Conservation (phyloP, 2,797 vertebrate genomes). For the Lepilemur septentrionalis region DNA sequence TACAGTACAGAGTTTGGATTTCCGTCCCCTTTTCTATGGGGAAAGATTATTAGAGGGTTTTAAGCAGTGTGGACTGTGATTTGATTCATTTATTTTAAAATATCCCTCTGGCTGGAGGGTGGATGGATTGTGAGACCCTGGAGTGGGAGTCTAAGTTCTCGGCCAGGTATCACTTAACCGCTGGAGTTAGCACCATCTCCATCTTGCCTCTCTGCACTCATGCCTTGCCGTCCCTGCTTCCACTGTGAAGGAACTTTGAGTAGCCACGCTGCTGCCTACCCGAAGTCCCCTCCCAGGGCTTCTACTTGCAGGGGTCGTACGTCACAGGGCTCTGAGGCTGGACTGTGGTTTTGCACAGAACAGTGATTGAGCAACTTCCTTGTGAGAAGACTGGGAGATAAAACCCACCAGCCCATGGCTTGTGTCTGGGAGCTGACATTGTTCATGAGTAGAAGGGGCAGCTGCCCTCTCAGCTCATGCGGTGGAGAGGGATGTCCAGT, state of each 20-base stretch:
- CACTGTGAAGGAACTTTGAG: not conserved
- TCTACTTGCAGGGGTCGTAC: not conserved
- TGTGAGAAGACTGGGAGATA: not conserved
- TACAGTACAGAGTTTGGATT: not conserved
- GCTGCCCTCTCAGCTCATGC: not conserved
- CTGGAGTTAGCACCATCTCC: not conserved
- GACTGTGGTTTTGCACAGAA: not conserved
- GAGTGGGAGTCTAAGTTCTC: not conserved
- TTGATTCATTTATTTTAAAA: not conserved
- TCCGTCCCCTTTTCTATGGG: rapidly evolving
- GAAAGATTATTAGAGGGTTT: not conserved
- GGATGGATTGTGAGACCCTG: not conserved
- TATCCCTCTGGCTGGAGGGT: not conserved
- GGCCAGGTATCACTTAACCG: rapidly evolving
- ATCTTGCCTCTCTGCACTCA: not conserved
- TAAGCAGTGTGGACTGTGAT: not conserved
- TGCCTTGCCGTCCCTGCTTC: not conserved
- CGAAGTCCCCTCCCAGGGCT: not conserved
- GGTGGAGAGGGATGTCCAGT: not conserved
- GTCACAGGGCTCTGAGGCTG: not conserved
- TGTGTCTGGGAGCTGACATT: not conserved
- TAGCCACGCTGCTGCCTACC: too few species aligned
- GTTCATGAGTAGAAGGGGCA: not conserved
- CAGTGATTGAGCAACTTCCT: not conserved
- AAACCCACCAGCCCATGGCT: not conserved